Percentiles rank a stretch among this genome's conserved stretches.
Conservation (phyloP, 2,113 vertebrate genomes). For the Petroica traversi region DNA sequence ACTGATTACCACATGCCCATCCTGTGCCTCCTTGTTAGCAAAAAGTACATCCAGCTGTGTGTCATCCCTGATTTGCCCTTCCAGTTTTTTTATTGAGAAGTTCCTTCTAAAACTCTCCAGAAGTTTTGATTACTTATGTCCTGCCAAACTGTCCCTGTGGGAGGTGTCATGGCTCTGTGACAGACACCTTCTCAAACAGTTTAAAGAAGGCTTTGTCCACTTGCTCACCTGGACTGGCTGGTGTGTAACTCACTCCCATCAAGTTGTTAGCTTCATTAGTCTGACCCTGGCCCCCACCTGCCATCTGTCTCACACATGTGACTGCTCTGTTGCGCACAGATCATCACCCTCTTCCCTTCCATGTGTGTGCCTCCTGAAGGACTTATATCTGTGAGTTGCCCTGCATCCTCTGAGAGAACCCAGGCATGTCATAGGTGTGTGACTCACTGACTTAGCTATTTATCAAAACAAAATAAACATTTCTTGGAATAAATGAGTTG, state of each 20-base stretch:
- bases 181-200: not conserved
- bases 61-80: not conserved
- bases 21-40: not conserved
- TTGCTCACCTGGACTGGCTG: not conserved
- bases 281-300: no score
- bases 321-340: not conserved
- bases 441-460: not conserved
- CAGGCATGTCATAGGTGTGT: not conserved
- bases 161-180: not conserved
- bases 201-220: rapidly evolving
- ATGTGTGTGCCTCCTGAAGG: not conserved
- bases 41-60: not conserved
- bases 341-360: not conserved
- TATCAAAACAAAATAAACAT: not conserved
- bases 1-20: not conserved
- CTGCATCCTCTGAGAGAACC: not conserved
- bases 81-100: not conserved
- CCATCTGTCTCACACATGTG: no score
- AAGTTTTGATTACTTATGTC: not conserved
- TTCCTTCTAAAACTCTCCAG: not conserved
- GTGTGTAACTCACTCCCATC: not conserved
- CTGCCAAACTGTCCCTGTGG: not conserved
- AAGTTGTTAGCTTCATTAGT: not conserved
- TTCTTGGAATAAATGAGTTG: not conserved
- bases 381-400: not conserved